Conservation (phyloP, 2,113 vertebrate species). For the Pavo muticus region DNA sequence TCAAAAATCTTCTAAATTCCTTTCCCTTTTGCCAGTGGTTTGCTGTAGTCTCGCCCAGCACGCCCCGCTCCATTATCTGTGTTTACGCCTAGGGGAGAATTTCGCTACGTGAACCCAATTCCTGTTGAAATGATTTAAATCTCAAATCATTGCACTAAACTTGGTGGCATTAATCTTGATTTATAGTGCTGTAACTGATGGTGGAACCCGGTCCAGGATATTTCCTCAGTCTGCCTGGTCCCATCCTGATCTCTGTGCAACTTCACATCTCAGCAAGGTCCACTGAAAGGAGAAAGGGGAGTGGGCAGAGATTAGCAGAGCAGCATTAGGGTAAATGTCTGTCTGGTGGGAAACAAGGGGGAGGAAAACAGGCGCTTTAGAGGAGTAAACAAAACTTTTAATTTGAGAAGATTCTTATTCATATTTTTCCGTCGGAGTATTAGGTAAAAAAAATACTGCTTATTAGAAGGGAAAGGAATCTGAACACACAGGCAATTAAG, state of each 20-base stretch:
- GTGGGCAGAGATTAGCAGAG: neutral
- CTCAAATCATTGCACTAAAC: neutral
- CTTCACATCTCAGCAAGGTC: neutral
- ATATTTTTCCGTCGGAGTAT: neutral
- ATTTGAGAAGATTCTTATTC: neutral
- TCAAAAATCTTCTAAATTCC: neutral
- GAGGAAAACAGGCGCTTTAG: neutral
- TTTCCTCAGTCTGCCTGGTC: neutral
- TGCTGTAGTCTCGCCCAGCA: neutral
- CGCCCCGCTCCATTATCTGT: rapidly evolving
- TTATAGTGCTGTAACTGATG: neutral
- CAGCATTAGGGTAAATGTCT: neutral
- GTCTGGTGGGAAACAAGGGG: neutral
- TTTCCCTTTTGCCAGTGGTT: neutral
- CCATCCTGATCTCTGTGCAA: neutral
- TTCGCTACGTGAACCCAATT: neutral
- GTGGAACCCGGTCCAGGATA: neutral
- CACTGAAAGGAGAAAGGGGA: neutral
- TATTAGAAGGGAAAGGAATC: neutral
- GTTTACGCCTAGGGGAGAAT: neutral
- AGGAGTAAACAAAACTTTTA: neutral
- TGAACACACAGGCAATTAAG: neutral
- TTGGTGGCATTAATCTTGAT: neutral
- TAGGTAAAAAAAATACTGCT: neutral
- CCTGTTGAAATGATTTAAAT: neutral